Conservation (phyloP, 2,797 vertebrate genomes). For the Myotis pilosus region DNA sequence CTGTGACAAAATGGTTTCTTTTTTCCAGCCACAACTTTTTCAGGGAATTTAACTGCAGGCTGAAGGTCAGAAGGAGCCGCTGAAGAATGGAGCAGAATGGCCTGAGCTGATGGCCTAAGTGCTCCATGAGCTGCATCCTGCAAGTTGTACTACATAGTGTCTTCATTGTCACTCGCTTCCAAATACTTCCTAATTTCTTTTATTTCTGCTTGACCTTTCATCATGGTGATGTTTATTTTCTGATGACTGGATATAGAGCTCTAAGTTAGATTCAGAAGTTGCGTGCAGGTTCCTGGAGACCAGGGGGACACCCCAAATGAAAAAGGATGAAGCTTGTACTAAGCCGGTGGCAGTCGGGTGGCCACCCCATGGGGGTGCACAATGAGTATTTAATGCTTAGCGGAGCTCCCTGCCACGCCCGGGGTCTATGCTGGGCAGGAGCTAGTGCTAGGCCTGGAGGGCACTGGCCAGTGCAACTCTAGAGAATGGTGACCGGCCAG, state of each 20-base stretch:
- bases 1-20: background rate
- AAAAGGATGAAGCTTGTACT: background rate
- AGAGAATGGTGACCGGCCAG: background rate
- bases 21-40: background rate
- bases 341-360: background rate
- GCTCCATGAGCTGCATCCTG: background rate
- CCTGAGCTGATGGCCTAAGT: background rate
- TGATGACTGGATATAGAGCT: background rate
- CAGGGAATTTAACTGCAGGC: background rate
- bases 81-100: background rate
- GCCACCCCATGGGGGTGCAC: background rate
- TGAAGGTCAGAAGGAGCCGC: background rate
- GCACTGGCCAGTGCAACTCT: background rate
- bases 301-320: background rate
- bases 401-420: background rate
- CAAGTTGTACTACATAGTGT: background rate
- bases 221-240: background rate
- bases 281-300: background rate
- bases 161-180: background rate
- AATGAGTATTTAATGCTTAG: background rate
- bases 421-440: background rate
- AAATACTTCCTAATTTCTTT: background rate
- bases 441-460: no score
- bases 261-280: background rate
- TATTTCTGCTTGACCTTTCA: background rate